Evolutionary conservation across 2,113 vertebrate species (phyloP).

Genomic region (Capricornis sumatraensis): DNA sequence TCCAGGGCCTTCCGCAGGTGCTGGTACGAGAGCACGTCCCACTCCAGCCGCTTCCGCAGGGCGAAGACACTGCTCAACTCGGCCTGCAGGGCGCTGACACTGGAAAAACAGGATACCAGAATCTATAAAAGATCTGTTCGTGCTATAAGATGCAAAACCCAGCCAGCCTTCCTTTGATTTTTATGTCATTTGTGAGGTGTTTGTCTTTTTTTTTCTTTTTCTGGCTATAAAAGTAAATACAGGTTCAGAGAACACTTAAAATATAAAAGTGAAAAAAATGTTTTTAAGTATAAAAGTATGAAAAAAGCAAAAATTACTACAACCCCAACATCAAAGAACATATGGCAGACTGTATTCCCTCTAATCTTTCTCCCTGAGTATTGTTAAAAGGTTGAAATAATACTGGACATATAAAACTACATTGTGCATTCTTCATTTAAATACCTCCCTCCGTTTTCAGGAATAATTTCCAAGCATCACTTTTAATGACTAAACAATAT

Average conservation of each 20-base stretch:
- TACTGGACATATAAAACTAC: neutral
- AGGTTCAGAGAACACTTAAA: neutral
- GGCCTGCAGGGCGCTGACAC: conserved; percentile 81
- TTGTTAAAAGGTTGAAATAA: neutral
- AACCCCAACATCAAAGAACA: neutral
- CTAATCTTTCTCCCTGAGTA: neutral
- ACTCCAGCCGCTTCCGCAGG: conserved; percentile 90
- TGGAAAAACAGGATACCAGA: neutral
- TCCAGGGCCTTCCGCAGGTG: conserved; percentile 88
- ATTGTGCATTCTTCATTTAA: neutral
- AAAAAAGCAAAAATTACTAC: neutral
- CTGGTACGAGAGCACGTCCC: conserved; percentile 84
- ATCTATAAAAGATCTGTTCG: neutral
- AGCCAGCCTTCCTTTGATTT: neutral
- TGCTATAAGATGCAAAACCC: neutral
- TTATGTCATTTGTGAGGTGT: neutral
- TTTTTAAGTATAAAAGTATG: neutral
- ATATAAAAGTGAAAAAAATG: neutral
- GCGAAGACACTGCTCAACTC: conserved; percentile 86
- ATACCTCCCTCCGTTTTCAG: neutral
- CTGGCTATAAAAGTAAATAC: neutral
- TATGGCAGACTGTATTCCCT: neutral
- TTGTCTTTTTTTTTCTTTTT: neutral
- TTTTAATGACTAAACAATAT: neutral
- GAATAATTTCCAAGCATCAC: neutral